Percentiles rank a stretch among this genome's conserved stretches.
phyloP scores from a whole-genome alignment of 2,888 invertebrate species.

The Yponomeuta cagnagella region DNA sequence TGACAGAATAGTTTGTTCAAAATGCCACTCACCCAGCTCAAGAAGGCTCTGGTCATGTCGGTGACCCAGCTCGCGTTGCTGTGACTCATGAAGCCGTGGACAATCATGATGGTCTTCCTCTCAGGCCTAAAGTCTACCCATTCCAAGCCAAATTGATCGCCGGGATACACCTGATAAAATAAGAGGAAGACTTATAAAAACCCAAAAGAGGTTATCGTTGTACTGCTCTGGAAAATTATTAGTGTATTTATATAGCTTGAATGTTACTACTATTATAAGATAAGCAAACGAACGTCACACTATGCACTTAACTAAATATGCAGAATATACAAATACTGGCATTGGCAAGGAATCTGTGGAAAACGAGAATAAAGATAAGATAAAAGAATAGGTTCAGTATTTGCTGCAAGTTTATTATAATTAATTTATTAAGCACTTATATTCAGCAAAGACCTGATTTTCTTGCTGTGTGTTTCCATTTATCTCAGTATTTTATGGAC shows the following conservation, averaged over 20 bases:
- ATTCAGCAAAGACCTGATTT: no score
- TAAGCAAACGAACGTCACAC: background rate
- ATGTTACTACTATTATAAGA: background rate
- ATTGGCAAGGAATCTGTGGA: no score
- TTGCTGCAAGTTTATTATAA: no score
- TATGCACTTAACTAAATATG: no score
- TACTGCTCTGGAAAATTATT: background rate
- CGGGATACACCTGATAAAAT: conserved; percentile 46
- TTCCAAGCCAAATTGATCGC: conserved; percentile 71
- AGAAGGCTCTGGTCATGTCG: conserved; percentile 74
- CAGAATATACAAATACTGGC: no score
- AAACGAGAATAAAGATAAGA: no score
- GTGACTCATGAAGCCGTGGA: conserved; percentile 79
- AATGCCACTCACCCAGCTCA: conserved; percentile 63
- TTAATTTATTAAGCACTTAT: no score
- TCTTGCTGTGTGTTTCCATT: no score
- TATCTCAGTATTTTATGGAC: no score
- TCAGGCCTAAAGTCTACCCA: conserved; percentile 74
- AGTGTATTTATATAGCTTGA: background rate
- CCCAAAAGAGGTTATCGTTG: background rate
- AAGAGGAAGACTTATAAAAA: background rate
- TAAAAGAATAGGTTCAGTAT: no score
- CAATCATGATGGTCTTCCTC: conserved; percentile 73
- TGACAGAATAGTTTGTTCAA: no score
- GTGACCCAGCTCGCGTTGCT: conserved; percentile 76